Base-by-base conservation (phyloP, 1,140 invertebrate species). In the Orius insidiosus region DNA sequence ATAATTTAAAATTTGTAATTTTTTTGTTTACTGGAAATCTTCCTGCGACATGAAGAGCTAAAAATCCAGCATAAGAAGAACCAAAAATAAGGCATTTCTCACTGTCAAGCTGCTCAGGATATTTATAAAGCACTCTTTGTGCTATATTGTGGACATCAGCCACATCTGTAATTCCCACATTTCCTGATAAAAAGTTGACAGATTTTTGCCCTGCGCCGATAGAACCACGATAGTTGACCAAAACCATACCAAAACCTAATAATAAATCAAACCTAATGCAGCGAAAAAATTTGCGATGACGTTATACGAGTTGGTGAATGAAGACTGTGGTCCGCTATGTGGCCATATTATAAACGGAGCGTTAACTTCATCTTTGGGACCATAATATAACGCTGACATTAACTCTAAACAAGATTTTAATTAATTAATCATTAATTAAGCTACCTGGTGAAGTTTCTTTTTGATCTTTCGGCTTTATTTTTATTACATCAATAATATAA, bases 11-110 rank as follows among this genome's bases (percentile, higher is more conserved):
- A 9, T 33, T 70, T 63, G 79, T 86, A 86, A 92, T 42, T 34
- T 41, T 40, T 18, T 50, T n/a, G n/a, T 33, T 67, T 66, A 78
- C 76, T 10, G 86, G 83, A 68, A 78, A 81, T 57, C 84, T 78
- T 2, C 79, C 86, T 60, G 80, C 81, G 1, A 95, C 63, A 63
- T 93, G 87, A 15, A 78, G 70, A 7, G 80, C 78, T 5, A 95
- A 63, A 62, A 94, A 94, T 30, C 89, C 90, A 39, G 89, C 89
- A 63, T 95, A 86, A 2, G 88, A 93, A 5, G 88, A 88, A 11
- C 89, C 89, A 37, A 62, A 64, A 0, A 84, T 52, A 5, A 68
- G 65, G 2, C 81, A 47, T 48, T 67, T 65, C 2, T 69, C 59
- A 6, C 60, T 55, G 56, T 80, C 66, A 3, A 82, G 53, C 53